Conservation (phyloP, 2,888 invertebrate genomes). For the Sarcophaga subvicina region DNA sequence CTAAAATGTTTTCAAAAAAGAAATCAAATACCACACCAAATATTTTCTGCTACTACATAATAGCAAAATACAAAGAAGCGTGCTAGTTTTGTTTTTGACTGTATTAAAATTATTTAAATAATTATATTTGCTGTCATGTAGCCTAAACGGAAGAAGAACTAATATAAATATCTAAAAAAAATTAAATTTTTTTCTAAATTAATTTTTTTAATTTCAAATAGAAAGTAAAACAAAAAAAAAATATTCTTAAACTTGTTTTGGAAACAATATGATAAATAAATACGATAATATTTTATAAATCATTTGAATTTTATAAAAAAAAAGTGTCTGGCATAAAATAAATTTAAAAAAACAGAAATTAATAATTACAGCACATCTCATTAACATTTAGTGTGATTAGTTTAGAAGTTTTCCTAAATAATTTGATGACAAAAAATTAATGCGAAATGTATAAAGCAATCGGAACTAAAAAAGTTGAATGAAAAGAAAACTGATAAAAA, state of each 20-base stretch:
- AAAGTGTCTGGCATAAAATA: too few species aligned
- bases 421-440: too few species aligned
- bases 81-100: slow-evolving; percentile 1
- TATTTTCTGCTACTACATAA: background rate
- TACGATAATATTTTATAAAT: too few species aligned
- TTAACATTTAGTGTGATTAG: too few species aligned
- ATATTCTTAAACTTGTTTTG: background rate
- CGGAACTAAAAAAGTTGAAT: too few species aligned
- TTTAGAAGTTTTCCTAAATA: too few species aligned
- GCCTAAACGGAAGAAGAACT: slow-evolving; percentile 52
- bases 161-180: slow-evolving; percentile 17
- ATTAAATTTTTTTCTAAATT: background rate
- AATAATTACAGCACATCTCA: too few species aligned
- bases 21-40: background rate
- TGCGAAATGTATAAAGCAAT: too few species aligned
- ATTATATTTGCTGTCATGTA: slow-evolving; percentile 68
- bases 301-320: too few species aligned
- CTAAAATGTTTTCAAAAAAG: background rate
- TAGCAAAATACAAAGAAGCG: background rate
- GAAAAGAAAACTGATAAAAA: too few species aligned
- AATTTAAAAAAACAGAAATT: too few species aligned
- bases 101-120: slow-evolving; percentile 51
- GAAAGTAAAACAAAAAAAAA: background rate
- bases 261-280: too few species aligned
- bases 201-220: background rate